phyloP scores from a whole-genome alignment of 2,797 vertebrate species.

The Tapera naevia region DNA sequence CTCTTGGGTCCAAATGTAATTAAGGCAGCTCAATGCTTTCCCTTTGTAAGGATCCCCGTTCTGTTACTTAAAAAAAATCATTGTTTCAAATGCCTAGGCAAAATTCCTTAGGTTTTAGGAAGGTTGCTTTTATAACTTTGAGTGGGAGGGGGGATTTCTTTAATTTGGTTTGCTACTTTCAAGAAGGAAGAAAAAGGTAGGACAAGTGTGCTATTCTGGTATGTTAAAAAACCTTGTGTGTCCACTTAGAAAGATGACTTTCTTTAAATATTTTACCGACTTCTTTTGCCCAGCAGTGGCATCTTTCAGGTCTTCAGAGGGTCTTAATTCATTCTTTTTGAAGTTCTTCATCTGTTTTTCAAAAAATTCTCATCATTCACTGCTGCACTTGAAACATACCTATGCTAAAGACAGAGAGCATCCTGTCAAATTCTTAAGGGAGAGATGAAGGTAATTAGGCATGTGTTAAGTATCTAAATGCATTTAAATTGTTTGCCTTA shows the following conservation, averaged over 20 bases:
- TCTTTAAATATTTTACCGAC: not conserved
- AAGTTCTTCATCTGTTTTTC: not conserved
- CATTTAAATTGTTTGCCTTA: not conserved
- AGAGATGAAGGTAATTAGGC: not conserved
- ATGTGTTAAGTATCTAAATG: not conserved
- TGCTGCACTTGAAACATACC: not conserved
- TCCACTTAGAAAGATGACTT: not conserved
- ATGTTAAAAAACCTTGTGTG: not conserved
- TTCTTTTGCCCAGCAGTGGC: not conserved
- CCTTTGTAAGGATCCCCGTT: not conserved
- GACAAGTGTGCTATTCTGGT: not conserved
- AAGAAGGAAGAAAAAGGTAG: not conserved
- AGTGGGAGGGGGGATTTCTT: not conserved
- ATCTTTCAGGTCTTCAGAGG: not conserved
- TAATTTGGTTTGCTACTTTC: not conserved
- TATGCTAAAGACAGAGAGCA: not conserved
- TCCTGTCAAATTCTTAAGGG: not conserved
- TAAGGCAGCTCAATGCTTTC: not conserved
- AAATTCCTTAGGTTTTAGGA: not conserved
- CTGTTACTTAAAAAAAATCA: not conserved
- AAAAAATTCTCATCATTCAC: not conserved
- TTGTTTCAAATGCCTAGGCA: not conserved
- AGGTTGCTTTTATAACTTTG: not conserved
- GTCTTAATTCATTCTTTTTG: not conserved
- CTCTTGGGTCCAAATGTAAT: not conserved